phyloP scores from a whole-genome alignment of 1,140 invertebrate species.

The Neodiprion fabricii region DNA sequence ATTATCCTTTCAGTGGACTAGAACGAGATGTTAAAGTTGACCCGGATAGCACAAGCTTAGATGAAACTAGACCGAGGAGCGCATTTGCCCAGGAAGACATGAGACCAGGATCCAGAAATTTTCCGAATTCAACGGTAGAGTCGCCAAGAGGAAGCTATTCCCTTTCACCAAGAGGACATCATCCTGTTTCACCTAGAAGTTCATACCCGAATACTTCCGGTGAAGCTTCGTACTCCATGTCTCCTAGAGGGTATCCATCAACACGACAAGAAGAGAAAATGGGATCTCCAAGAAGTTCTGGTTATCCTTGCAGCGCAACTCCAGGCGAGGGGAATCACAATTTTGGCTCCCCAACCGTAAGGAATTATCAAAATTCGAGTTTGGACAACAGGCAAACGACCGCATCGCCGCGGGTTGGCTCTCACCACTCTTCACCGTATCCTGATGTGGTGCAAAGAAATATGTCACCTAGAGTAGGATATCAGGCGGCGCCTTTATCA shows the following conservation, averaged over 20 bases:
- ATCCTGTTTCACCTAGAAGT: conserved; percentile 52
- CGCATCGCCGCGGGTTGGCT: conserved; percentile 42
- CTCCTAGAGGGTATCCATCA: conserved; percentile 39
- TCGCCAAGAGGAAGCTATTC: conserved; percentile 40
- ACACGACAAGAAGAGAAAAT: conserved; percentile 45
- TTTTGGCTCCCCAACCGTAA: conserved; percentile 38
- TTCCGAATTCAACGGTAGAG: conserved; percentile 45
- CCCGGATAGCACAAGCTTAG: conserved; percentile 70
- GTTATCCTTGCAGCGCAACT: conserved; percentile 36
- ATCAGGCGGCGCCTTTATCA: conserved; percentile 11
- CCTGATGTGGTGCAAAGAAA: conserved; percentile 39
- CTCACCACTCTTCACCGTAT: conserved; percentile 34
- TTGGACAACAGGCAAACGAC: conserved; percentile 43
- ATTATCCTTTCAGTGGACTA: conserved; percentile 54
- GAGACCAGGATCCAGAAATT: conserved; percentile 46
- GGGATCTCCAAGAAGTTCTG: conserved; percentile 41
- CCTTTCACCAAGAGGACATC: conserved; percentile 45
- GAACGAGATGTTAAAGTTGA: conserved; percentile 67
- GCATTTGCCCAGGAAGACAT: conserved; percentile 54
- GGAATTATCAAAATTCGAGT: conserved; percentile 39
- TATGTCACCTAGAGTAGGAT: conserved; percentile 26
- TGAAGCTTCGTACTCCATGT: conserved; percentile 37
- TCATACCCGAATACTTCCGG: conserved; percentile 39
- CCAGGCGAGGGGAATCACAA: conserved; percentile 41
- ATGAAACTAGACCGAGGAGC: conserved; percentile 54